Evolutionary conservation across 2,797 vertebrate genomes (phyloP).

Genomic region (Lacerta viridis): DNA sequence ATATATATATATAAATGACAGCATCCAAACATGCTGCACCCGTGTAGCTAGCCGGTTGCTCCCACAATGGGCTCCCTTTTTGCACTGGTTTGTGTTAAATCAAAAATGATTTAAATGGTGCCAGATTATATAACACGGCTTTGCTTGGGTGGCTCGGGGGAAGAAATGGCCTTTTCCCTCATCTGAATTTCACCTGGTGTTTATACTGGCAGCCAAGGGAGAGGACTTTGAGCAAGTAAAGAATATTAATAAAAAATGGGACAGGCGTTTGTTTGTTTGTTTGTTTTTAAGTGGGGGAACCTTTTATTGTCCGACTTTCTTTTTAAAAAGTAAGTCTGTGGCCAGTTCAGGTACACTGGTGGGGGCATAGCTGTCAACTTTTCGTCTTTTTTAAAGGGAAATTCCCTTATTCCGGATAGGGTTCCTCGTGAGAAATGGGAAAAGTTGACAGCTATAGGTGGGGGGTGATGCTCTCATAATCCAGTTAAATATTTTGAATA

Average conservation of each 20-base stretch:
- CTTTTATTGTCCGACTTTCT: too few species aligned
- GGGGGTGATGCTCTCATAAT: too few species aligned
- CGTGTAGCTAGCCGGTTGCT: neutral
- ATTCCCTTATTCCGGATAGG: too few species aligned
- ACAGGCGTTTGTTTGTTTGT: neutral
- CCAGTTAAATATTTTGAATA: too few species aligned
- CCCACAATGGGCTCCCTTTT: neutral
- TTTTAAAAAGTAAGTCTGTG: too few species aligned
- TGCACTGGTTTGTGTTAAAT: constrained; percentile 51
- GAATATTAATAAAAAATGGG: neutral
- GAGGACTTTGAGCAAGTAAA: neutral
- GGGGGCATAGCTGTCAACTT: too few species aligned
- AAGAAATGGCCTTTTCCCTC: neutral
- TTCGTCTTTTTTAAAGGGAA: too few species aligned
- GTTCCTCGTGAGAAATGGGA: too few species aligned
- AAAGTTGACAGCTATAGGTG: too few species aligned
- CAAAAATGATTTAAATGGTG: constrained; percentile 9
- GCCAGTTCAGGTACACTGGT: too few species aligned
- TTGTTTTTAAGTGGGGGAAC: neutral
- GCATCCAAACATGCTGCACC: accelerated
- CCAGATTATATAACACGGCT: neutral
- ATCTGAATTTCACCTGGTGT: neutral
- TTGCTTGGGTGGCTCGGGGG: too few species aligned
- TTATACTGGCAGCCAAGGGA: neutral
- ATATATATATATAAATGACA: neutral